Evolutionary conservation across 2,113 vertebrate species (phyloP).

Genomic region (Myiopsitta monachus): DNA sequence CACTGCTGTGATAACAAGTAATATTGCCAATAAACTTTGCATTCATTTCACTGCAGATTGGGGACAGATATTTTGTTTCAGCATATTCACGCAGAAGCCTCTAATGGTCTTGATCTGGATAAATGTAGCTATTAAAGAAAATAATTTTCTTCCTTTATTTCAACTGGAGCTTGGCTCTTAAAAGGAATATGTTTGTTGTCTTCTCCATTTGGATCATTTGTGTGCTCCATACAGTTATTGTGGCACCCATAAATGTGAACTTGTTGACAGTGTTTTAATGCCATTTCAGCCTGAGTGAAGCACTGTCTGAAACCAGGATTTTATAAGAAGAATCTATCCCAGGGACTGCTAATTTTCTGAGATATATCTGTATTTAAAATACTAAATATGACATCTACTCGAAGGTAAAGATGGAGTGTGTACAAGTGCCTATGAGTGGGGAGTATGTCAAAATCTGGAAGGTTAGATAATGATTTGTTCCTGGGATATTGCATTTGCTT

Average conservation of each 20-base stretch:
- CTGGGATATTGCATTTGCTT: constrained; percentile 51
- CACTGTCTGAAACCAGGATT: not conserved
- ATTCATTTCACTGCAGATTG: not conserved
- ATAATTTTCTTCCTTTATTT: not conserved
- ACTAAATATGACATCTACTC: not conserved
- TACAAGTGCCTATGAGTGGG: not conserved
- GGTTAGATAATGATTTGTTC: constrained; percentile 42
- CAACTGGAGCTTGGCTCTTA: not conserved
- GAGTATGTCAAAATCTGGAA: constrained; percentile 18
- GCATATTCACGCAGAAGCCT: not conserved
- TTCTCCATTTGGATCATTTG: not conserved
- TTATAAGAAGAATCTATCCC: not conserved
- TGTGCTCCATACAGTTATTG: not conserved
- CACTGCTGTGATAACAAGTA: not conserved
- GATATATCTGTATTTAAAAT: not conserved
- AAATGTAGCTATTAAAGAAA: constrained; percentile 24
- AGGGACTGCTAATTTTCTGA: not conserved
- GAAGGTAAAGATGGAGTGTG: not conserved
- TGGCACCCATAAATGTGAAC: not conserved
- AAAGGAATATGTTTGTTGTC: not conserved
- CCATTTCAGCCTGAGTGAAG: not conserved
- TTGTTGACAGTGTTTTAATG: not conserved
- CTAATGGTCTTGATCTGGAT: not conserved
- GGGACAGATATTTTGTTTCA: not conserved
- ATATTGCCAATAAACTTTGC: constrained; percentile 4